Conservation (phyloP, 2,888 invertebrate genomes). For the Lacanobia oleracea region DNA sequence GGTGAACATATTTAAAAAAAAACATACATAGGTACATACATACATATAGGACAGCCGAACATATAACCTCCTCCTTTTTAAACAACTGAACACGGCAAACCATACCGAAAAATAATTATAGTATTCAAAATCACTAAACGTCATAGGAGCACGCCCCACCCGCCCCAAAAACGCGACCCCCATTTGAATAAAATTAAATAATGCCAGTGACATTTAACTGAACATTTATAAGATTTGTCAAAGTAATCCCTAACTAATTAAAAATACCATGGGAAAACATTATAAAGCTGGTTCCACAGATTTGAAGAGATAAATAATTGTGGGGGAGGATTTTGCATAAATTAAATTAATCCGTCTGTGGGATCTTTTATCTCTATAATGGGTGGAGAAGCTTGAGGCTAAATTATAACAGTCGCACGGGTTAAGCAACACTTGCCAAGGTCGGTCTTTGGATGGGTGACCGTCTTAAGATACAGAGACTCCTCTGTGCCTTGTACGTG, state of each 20-base stretch:
- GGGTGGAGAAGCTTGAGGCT: background rate
- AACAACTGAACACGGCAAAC: background rate
- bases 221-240: conserved; percentile 49
- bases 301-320: conserved; percentile 23
- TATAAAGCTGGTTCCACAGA: conserved; percentile 49
- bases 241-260: conserved; percentile 53
- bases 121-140: conserved; percentile 32
- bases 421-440: too few relatives aligned
- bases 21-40: too few relatives aligned
- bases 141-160: conserved; percentile 28
- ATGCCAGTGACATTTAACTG: conserved; percentile 45
- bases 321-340: conserved; percentile 42
- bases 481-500: too few relatives aligned
- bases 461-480: too few relatives aligned
- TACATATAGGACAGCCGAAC: too few relatives aligned
- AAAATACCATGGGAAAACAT: conserved; percentile 60
- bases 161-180: conserved; percentile 29
- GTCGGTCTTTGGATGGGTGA: too few relatives aligned
- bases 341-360: conserved; percentile 34
- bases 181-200: conserved; percentile 25
- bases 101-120: conserved; percentile 33
- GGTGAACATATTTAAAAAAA: too few relatives aligned
- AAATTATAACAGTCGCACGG: too few relatives aligned
- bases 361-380: background rate
- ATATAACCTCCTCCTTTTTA: too few relatives aligned